Base-by-base conservation (phyloP, 1,140 invertebrate genomes). In the Caligus rogercresseyi region DNA sequence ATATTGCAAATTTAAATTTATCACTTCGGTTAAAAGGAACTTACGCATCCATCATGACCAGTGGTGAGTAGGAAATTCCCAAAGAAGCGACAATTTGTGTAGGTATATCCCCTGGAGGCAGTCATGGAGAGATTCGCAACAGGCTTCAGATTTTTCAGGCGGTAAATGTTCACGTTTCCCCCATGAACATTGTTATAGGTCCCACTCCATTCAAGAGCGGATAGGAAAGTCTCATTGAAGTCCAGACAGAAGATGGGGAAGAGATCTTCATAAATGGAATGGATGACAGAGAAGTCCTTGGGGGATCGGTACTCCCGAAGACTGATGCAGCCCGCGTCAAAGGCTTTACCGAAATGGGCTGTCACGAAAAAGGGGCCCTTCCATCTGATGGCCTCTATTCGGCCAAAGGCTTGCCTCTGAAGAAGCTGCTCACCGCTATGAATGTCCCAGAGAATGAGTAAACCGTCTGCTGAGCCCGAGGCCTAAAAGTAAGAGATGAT, bases 351-450 rank as follows among this genome's bases (percentile, higher is more conserved):
- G 20, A 60, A 60, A 43, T 60, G 57, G 15, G 24, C 57, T 3
- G 57, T 60, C 2, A 60, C 57, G 23, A 60, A 31, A 21, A 23
- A 21, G n/a, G 21, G n/a, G 2, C 26, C 19, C 26, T 60, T 25
- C 20, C 16, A 25, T 25, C 51, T 60, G 18, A 60, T 43, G 2
- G 25, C 23, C 1, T 25, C 24, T 2, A 60, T 25, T 18, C 57
- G 57, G 13, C 57, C 57, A 43, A 60, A 60, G 15, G 43, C 24
- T 18, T 60, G 57, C 23, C 51, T 60, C 51, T 25, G 15, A 43
- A 18, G 13, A 21, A 60, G 26, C 4, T 24, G 21, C n/a, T 60
- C 57, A 14, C 53, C 53, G 24, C 24, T 43, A n/a, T 25, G 16
- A 2, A n/a, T 21, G 20, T 25, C 23, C 57, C 57, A 60, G 16